phyloP scores from a whole-genome alignment of 2,797 vertebrate species.

The Anomalospiza imberbis region DNA sequence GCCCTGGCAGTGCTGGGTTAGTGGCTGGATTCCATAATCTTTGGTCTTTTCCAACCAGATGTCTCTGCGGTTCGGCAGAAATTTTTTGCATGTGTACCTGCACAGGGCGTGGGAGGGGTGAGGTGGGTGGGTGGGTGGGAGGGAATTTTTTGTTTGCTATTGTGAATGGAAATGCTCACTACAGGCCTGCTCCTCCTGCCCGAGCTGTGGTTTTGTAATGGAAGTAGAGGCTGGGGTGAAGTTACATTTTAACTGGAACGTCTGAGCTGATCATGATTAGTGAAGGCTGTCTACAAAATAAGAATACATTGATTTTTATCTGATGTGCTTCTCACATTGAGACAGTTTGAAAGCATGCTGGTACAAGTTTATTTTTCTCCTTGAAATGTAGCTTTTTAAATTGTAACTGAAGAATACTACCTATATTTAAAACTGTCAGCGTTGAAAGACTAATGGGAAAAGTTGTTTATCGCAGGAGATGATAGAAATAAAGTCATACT shows the following conservation, averaged over 20 bases:
- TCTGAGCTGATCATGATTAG: background rate
- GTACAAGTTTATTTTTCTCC: background rate
- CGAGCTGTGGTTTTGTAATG: background rate
- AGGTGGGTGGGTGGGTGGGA: too few relatives aligned
- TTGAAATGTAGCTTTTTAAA: constrained; percentile 1
- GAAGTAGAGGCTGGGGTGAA: background rate
- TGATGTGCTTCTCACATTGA: background rate
- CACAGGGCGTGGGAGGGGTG: background rate
- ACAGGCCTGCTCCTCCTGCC: background rate
- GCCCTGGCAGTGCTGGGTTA: background rate
- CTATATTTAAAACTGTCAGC: background rate
- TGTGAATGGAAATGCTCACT: background rate
- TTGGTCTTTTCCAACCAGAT: background rate
- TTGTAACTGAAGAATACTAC: background rate
- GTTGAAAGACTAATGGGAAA: constrained; percentile 6
- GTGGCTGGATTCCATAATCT: background rate
- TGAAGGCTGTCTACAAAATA: background rate
- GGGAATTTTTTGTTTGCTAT: background rate
- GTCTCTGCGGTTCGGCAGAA: background rate
- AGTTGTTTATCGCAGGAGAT: background rate
- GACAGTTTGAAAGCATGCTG: background rate
- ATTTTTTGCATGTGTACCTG: background rate
- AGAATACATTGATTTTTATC: background rate
- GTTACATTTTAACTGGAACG: background rate
- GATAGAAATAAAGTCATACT: background rate